Conservation (phyloP, 2,888 invertebrate genomes). For the Caenorhabditis uteleia region DNA sequence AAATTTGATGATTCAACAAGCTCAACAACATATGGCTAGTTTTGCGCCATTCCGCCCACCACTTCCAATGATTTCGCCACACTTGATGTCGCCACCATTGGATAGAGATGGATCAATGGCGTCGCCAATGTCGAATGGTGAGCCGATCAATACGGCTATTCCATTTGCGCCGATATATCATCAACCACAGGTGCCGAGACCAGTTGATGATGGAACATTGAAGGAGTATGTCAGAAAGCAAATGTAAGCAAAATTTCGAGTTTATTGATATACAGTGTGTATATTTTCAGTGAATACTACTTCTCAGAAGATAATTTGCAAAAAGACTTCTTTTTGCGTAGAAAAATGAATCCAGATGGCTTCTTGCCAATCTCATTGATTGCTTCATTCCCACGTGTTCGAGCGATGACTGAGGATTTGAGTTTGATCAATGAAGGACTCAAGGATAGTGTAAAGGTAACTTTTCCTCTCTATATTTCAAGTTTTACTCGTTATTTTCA, state of each 20-base stretch:
- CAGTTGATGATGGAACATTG: constrained; percentile 59
- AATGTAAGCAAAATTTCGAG: constrained; percentile 53
- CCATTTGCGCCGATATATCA: constrained; percentile 52
- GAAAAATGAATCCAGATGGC: constrained; percentile 94
- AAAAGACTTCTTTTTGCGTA: constrained; percentile 91
- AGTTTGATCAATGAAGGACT: constrained; percentile 83
- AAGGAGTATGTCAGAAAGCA: constrained; percentile 68
- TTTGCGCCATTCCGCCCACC: constrained; percentile 53
- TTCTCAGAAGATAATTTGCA: constrained; percentile 94
- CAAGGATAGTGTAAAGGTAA: constrained; percentile 82
- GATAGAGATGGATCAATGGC: constrained; percentile 41
- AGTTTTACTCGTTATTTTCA: not conserved
- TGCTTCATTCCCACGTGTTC: constrained; percentile 92
- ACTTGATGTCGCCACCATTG: constrained; percentile 33
- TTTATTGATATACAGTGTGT: not conserved
- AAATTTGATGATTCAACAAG: constrained; percentile 53
- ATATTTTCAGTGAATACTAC: constrained; percentile 88
- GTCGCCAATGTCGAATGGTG: constrained; percentile 51
- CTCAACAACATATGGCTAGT: constrained; percentile 55
- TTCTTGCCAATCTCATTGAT: constrained; percentile 90
- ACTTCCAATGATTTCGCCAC: constrained; percentile 47
- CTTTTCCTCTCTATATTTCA: too few relatives aligned
- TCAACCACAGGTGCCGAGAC: constrained; percentile 29
- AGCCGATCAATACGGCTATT: constrained; percentile 51
- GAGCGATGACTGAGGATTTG: constrained; percentile 85